Conservation (phyloP, 1,140 invertebrate species). For the Drosophila jambulina region DNA sequence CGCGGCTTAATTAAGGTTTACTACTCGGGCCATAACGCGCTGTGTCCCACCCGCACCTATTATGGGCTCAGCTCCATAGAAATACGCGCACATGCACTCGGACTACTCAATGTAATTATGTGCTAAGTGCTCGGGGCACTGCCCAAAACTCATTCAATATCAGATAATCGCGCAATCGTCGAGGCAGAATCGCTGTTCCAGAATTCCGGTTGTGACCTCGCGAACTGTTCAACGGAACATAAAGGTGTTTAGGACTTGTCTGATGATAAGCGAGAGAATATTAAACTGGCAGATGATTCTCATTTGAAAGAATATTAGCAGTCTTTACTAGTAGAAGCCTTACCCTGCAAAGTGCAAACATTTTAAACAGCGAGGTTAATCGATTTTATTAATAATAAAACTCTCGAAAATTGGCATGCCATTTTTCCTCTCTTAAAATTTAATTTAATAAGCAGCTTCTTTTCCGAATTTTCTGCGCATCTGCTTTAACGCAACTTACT, state of each 20-base stretch:
- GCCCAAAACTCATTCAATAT: constrained; percentile 42
- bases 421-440: neutral
- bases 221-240: neutral
- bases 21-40: constrained; percentile 12
- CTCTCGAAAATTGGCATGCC: neutral
- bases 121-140: constrained; percentile 43
- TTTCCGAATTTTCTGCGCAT: neutral
- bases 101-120: constrained; percentile 57
- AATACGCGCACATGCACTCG: constrained; percentile 8
- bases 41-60: neutral
- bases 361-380: neutral
- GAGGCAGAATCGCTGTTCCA: constrained; percentile 6
- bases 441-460: constrained; percentile 2
- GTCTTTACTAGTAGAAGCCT: neutral
- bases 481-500: constrained; percentile 51
- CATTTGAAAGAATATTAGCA: neutral
- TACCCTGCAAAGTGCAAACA: neutral
- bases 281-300: neutral
- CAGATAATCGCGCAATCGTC: constrained; percentile 24
- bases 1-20: constrained; percentile 58
- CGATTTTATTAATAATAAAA: neutral
- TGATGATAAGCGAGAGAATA: neutral
- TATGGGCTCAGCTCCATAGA: constrained; percentile 5
- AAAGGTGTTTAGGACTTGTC: neutral
- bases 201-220: neutral